phyloP scores from a whole-genome alignment of 1,140 invertebrate genomes.

The Ganaspis sp. region DNA sequence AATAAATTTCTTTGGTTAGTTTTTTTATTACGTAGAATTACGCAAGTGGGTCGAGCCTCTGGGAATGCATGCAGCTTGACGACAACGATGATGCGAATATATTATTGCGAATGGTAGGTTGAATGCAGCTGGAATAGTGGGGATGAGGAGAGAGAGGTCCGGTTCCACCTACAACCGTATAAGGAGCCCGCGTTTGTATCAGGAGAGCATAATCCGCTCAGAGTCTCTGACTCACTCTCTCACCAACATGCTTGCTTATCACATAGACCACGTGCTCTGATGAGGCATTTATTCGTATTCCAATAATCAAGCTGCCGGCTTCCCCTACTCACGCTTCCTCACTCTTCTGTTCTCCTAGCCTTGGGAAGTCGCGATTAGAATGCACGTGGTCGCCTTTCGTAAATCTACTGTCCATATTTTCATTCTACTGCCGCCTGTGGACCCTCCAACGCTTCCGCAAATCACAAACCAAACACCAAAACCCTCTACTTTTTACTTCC shows the following conservation, averaged over 20 bases:
- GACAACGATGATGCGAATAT: no score
- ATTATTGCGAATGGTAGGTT: no score
- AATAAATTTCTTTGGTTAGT: no score
- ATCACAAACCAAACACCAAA: not conserved
- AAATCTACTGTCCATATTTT: conserved; percentile 60
- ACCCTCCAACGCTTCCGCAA: conserved; percentile 10
- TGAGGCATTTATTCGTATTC: conserved; percentile 58
- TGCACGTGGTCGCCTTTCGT: conserved; percentile 73
- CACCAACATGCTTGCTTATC: conserved; percentile 53
- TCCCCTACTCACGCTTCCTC: conserved; percentile 39
- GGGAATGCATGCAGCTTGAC: no score
- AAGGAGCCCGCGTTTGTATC: conserved; percentile 75
- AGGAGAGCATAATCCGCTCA: conserved; percentile 54
- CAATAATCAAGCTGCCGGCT: not conserved
- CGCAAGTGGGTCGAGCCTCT: no score
- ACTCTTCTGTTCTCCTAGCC: conserved; percentile 55
- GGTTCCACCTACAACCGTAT: conserved; percentile 72
- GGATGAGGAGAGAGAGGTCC: conserved; percentile 50
- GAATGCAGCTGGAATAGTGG: conserved; percentile 5
- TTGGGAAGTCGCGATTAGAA: conserved; percentile 70
- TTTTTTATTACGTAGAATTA: no score
- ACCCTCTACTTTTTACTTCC: not conserved
- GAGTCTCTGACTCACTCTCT: conserved; percentile 41
- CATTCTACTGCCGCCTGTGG: conserved; percentile 37
- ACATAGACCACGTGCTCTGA: conserved; percentile 69